phyloP scores from a whole-genome alignment of 1,140 invertebrate species.

The Neodiprion lecontei region DNA sequence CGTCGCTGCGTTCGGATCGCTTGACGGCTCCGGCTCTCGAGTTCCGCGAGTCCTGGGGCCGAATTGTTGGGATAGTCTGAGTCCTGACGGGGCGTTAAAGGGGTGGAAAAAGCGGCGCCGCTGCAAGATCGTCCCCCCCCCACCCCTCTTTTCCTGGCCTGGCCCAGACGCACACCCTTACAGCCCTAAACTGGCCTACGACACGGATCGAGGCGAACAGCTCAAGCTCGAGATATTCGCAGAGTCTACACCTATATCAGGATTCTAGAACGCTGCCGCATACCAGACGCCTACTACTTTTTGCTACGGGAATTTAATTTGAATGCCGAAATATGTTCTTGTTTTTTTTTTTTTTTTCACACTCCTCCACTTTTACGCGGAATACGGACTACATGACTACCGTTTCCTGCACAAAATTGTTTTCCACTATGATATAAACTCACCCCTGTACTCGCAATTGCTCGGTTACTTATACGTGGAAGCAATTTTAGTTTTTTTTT shows the following conservation, averaged over 20 bases:
- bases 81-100: neutral
- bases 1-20: neutral
- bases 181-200: no score
- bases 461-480: no score
- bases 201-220: no score
- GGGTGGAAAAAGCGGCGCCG: neutral
- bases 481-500: no score
- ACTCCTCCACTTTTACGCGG: neutral
- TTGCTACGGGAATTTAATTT: constrained; percentile 9
- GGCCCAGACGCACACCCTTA: neutral
- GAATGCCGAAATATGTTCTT: neutral
- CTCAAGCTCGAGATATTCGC: no score
- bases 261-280: constrained; percentile 4
- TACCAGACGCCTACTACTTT: neutral
- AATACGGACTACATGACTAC: neutral
- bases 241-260: neutral
- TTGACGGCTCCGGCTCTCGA: constrained; percentile 15
- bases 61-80: constrained; percentile 25
- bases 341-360: neutral
- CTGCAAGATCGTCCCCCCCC: neutral
- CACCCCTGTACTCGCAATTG: no score
- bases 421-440: no score
- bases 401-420: no score
- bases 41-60: constrained; percentile 22
- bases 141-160: neutral